A percentile compares a stretch with the other conserved stretches of the same genome.
Conservation (phyloP, 2,888 invertebrate genomes). For the Machimus atricapillus region DNA sequence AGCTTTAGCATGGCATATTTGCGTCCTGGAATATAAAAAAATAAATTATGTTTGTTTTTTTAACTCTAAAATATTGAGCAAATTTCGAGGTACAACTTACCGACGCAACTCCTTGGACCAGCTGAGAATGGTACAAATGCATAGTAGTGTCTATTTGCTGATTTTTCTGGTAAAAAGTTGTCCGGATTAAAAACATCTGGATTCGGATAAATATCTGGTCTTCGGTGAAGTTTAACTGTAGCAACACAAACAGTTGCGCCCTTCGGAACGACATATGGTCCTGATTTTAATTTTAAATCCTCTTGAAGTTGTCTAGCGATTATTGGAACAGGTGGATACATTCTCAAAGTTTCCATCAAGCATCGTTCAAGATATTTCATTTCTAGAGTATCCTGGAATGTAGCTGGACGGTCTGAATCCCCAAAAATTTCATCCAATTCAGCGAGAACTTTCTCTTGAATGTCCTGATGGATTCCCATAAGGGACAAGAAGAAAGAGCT, state of each 20-base stretch:
- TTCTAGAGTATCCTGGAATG: constrained; percentile 82
- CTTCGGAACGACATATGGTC: constrained; percentile 71
- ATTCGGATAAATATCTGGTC: constrained; percentile 76
- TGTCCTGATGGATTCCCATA: constrained; percentile 76
- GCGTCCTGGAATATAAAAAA: constrained; percentile 66
- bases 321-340: constrained; percentile 80
- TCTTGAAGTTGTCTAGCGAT: constrained; percentile 77
- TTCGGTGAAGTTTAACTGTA: constrained; percentile 74
- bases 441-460: constrained; percentile 75
- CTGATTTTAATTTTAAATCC: constrained; percentile 75
- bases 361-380: constrained; percentile 86
- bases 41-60: background rate
- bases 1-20: constrained; percentile 83
- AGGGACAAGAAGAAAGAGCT: constrained; percentile 82
- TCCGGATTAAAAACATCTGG: constrained; percentile 82
- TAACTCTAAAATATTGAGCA: too few relatives aligned
- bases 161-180: constrained; percentile 82
- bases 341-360: constrained; percentile 78
- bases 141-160: constrained; percentile 80
- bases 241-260: constrained; percentile 74
- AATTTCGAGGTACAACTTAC: constrained; percentile 62
- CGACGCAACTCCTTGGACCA: constrained; percentile 81
- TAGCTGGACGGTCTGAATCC: constrained; percentile 76
- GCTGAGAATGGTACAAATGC: constrained; percentile 84
- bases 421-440: constrained; percentile 80